Base-by-base conservation (phyloP, 2,113 vertebrate genomes). In the Pterocles gutturalis region DNA sequence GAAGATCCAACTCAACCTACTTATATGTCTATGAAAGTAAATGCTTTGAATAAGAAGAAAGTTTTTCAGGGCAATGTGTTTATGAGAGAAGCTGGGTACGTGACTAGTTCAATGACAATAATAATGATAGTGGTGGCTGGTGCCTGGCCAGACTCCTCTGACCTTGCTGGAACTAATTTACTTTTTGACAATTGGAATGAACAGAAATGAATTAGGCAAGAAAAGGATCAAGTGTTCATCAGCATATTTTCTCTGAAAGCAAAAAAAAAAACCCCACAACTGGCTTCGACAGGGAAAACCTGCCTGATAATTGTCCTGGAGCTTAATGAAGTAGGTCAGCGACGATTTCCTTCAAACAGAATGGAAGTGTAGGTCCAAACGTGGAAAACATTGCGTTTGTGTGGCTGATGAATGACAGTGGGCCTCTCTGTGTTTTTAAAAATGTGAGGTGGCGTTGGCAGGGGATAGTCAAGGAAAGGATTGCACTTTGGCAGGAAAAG, bases 61-160 rank as follows among this genome's bases (percentile, higher is more conserved):
- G 87, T 69, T 92, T 96, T 97, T 88, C 94, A 87, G 86, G 46
- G 81, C 84, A 93, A 54, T 61, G 41, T 77, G 51, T 97, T 97
- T 96, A 87, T 95, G 95, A 96, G 86, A 15, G 87, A 96, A 90
- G 34, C 85, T 67, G 62, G 55, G 82, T 97, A 96, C 89, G 77
- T 94, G 64, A 92, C 79, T 96, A 89, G 89, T 88, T 98, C 87
- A 78, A 55, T 89, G 95, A 94, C 95, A 97, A 34, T 97, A 96
- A 96, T 97, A 95, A 89, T 96, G 46, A 90, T 94, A 76, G 38
- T 43, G 11, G 67, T 83, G 46, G 17, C 65, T 93, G 96, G 83
- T 67, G 36, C 81, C 77, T 60, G 55, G 62, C 91, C 89, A 96
- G 87, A 58, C 70, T 96, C 58, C 36, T 92, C 55, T 91, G 87